phyloP scores from a whole-genome alignment of 2,888 invertebrate species.

The Nezara viridula region DNA sequence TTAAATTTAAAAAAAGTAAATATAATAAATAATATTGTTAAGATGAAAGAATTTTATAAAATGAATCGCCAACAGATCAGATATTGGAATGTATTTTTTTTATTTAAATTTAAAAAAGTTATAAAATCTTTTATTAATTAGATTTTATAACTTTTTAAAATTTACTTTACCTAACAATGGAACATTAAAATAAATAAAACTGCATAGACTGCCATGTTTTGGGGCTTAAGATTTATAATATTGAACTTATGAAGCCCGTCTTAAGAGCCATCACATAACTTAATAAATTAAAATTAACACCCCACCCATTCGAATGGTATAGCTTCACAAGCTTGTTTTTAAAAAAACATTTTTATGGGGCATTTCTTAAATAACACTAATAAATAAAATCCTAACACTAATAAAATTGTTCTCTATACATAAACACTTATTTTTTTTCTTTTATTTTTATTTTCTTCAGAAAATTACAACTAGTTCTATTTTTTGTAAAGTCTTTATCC shows the following conservation, averaged over 20 bases:
- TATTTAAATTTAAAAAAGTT: background rate
- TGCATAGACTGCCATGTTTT: conserved; percentile 47
- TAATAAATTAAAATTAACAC: conserved; percentile 27
- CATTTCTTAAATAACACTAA: conserved; percentile 44
- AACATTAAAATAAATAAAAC: conserved; percentile 8
- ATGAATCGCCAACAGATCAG: background rate
- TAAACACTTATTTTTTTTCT: conserved; percentile 41
- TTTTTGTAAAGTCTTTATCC: conserved; percentile 28
- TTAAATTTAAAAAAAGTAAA: background rate
- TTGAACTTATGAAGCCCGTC: background rate
- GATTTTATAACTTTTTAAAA: background rate
- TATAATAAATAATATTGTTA: background rate
- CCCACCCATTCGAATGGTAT: conserved; percentile 35
- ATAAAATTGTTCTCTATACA: conserved; percentile 58
- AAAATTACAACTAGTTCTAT: conserved; percentile 52
- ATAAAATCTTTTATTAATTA: background rate
- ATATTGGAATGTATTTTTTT: conserved; percentile 10
- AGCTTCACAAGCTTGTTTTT: conserved; percentile 32
- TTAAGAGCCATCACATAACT: conserved; percentile 32
- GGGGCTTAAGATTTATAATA: conserved; percentile 36
- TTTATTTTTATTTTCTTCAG: conserved; percentile 12
- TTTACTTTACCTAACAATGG: background rate
- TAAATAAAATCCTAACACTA: conserved; percentile 57
- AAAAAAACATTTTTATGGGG: conserved; percentile 3
- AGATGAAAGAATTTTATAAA: background rate